Evolutionary conservation across 2,113 vertebrate genomes (phyloP).

Genomic region (Nycticorax nycticorax): DNA sequence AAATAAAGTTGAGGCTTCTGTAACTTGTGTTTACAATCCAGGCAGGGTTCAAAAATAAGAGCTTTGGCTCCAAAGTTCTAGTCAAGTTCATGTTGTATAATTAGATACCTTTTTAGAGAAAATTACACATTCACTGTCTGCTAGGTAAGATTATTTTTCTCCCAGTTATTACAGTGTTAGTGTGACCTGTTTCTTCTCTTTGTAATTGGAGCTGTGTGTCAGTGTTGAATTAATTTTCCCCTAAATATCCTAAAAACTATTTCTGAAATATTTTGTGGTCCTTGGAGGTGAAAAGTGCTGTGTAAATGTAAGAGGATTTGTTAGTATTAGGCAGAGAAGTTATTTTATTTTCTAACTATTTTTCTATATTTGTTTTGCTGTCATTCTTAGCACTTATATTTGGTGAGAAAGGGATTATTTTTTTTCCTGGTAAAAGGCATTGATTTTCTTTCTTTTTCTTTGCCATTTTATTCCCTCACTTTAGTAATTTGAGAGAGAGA

Average conservation of each 20-base stretch:
- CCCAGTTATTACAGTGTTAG: not conserved
- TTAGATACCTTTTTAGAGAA: not conserved
- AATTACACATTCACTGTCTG: not conserved
- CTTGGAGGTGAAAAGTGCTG: not conserved
- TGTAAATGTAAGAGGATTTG: not conserved
- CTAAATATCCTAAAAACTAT: not conserved
- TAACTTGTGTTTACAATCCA: not conserved
- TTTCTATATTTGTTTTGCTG: not conserved
- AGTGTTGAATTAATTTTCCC: not conserved
- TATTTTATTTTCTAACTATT: not conserved
- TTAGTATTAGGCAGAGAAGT: not conserved
- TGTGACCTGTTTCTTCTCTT: not conserved
- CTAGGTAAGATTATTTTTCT: not conserved
- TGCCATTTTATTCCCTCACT: not conserved
- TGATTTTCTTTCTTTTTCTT: not conserved
- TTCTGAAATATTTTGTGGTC: not conserved
- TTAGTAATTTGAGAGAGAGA: not conserved
- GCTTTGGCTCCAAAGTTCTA: not conserved
- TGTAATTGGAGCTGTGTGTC: not conserved
- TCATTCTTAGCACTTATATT: not conserved
- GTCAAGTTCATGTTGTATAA: not conserved
- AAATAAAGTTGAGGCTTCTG: not conserved
- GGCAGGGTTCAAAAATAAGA: not conserved
- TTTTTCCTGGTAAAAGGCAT: not conserved
- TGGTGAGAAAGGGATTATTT: not conserved